Percentiles rank a stretch among this genome's conserved stretches.
Conservation (phyloP, 1,140 invertebrate genomes). For the Pogonognathellus flavescens region DNA sequence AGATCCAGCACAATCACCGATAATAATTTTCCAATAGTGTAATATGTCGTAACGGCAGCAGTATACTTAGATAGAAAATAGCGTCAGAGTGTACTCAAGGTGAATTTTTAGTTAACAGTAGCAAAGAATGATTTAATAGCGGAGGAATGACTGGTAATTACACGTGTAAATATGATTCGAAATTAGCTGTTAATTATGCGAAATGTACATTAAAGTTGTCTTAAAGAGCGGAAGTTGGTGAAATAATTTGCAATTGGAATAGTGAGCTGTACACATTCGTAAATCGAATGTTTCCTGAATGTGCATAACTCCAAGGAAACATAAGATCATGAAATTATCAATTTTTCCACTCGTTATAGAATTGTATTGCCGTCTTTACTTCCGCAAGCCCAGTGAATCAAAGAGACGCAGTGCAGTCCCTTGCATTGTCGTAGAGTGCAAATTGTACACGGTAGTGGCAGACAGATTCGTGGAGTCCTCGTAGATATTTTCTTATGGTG, state of each 20-base stretch:
- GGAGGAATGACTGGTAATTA: no score
- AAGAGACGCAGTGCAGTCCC: neutral
- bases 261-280: conserved; percentile 14
- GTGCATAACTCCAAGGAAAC: neutral
- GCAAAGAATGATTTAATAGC: no score
- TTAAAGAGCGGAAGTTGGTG: conserved; percentile 31
- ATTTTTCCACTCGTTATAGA: conserved; percentile 33
- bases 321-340: conserved; percentile 42
- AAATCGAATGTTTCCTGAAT: conserved; percentile 31
- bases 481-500: no score
- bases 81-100: no score
- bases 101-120: no score
- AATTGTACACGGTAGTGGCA: neutral
- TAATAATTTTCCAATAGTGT: no score
- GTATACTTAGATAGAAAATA: no score
- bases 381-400: conserved; percentile 32
- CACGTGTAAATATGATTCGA: no score
- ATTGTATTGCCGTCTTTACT: conserved; percentile 10
- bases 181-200: neutral
- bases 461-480: neutral
- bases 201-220: neutral
- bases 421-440: conserved; percentile 16
- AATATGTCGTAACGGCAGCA: no score
- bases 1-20: no score
- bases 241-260: neutral